Conservation (phyloP, 2,888 invertebrate genomes). For the Chaetoderma sp. region DNA sequence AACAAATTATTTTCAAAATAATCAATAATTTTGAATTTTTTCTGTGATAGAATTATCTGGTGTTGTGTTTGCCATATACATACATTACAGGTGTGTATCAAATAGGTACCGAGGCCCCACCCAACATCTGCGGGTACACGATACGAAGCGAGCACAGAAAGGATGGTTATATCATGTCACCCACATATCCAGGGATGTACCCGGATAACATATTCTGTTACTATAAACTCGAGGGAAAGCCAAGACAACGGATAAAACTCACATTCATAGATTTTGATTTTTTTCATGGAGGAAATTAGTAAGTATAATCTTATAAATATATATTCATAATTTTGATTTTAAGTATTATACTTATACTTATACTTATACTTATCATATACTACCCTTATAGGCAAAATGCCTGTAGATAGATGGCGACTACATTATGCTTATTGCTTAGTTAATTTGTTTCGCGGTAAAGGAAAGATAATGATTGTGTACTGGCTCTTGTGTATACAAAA, state of each 20-base stretch:
- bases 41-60: no score
- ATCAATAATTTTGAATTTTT: no score
- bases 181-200: conserved; percentile 99
- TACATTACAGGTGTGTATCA: conserved; percentile 85
- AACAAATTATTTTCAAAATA: no score
- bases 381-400: no score
- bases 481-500: no score
- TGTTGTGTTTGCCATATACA: no score
- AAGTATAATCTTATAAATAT: conserved; percentile 72
- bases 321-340: conserved; percentile 6
- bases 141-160: conserved; percentile 80
- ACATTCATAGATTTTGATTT: conserved; percentile 98
- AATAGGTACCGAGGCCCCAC: conserved; percentile 88
- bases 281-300: conserved; percentile 99
- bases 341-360: no score
- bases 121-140: conserved; percentile 84
- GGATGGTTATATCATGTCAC: conserved; percentile 90
- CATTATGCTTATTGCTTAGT: no score
- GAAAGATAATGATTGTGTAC: no score
- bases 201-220: conserved; percentile 92
- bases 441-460: no score
- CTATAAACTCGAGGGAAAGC: conserved; percentile 86
- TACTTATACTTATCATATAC: no score
- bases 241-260: conserved; percentile 90
- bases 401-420: no score